phyloP scores from a whole-genome alignment of 2,113 vertebrate genomes.

The Entelurus aequoreus region DNA sequence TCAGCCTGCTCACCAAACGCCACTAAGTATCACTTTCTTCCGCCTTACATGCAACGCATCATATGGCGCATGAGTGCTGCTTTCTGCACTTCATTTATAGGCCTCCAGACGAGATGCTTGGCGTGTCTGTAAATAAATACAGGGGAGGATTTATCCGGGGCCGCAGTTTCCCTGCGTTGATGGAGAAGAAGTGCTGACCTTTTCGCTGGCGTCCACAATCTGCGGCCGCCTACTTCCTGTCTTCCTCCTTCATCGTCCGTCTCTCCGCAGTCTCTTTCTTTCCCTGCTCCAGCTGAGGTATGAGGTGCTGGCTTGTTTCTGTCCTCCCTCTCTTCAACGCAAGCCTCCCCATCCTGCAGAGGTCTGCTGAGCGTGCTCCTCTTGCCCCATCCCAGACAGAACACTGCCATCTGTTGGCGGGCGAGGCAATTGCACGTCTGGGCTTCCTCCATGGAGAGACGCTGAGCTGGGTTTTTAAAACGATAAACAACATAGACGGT shows the following conservation, averaged over 20 bases:
- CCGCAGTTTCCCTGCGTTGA: conserved; percentile 32
- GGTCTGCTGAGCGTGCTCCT: conserved; percentile 19
- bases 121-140: conserved; percentile 42
- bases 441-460: conserved; percentile 3
- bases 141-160: conserved; percentile 41
- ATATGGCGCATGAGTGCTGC: not conserved
- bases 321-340: not conserved
- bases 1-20: not conserved
- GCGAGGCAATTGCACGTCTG: conserved; percentile 46
- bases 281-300: not conserved
- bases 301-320: not conserved
- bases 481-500: no score
- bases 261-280: not conserved
- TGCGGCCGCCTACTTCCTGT: conserved; percentile 13
- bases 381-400: conserved; percentile 58
- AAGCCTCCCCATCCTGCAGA: conserved; percentile 20
- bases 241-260: conserved; percentile 6
- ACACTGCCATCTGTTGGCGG: conserved; percentile 70
- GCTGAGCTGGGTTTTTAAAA: no score
- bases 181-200: conserved; percentile 49
- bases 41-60: not conserved
- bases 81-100: conserved; percentile 23
- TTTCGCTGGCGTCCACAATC: conserved; percentile 37
- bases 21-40: not conserved
- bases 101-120: conserved; percentile 19